Conservation (phyloP, 2,888 invertebrate genomes). For the Amaurobius ferox region DNA sequence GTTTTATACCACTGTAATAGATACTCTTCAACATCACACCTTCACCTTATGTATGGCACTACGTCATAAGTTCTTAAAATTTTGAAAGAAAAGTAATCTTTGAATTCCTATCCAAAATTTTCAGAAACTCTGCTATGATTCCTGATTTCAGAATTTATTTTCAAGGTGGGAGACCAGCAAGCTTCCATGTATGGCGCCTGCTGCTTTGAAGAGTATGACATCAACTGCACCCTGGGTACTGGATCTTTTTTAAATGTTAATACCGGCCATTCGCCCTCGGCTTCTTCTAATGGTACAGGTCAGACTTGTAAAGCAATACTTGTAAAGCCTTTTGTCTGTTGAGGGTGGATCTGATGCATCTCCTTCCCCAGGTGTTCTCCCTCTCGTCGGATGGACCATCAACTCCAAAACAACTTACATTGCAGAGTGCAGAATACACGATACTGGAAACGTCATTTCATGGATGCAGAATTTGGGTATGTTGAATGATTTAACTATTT, state of each 20-base stretch:
- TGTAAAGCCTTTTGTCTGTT: neutral
- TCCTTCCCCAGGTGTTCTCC: constrained; percentile 84
- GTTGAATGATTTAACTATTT: too few species aligned
- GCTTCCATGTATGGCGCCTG: constrained; percentile 93
- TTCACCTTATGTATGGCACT: too few species aligned
- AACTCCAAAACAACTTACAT: constrained; percentile 82
- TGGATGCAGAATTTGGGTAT: constrained; percentile 82
- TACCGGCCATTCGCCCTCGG: constrained; percentile 86
- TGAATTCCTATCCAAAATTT: too few species aligned
- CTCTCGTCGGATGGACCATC: constrained; percentile 91
- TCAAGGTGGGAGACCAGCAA: constrained; percentile 89
- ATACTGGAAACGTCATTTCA: constrained; percentile 90
- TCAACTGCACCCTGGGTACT: constrained; percentile 92
- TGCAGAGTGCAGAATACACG: constrained; percentile 91
- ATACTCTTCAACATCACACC: too few species aligned
- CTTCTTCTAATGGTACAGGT: constrained; percentile 84
- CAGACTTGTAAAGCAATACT: neutral
- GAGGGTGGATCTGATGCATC: neutral
- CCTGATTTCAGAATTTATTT: constrained; percentile 12
- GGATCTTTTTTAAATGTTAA: constrained; percentile 93
- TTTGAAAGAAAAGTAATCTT: too few species aligned
- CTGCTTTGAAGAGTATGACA: constrained; percentile 86
- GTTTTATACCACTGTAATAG: too few species aligned
- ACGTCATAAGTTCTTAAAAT: too few species aligned
- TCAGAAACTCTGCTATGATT: too few species aligned